Base-by-base conservation (phyloP, 2,888 invertebrate genomes). In the Volucella inflata region DNA sequence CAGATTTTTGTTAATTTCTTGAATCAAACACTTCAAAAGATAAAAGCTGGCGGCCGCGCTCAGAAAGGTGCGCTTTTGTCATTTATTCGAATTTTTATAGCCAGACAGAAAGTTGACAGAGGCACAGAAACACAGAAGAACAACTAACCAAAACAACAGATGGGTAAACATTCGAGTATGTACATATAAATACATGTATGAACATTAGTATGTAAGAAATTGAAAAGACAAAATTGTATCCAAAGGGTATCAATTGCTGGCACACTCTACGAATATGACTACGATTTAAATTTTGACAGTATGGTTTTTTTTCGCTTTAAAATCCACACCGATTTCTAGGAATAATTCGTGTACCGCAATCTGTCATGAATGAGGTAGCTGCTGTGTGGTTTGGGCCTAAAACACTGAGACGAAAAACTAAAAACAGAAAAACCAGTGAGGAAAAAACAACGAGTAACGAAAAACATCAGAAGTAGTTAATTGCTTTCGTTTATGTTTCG, bases 401-500 rank as follows among this genome's bases (percentile, higher is more conserved):
- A 74, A 82, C 71, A 59, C 65, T 79, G 78, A 48, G 30, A 48
- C 57, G 50, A 3, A 30, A 30, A 21, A 77, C 44, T 46, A 64
- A 16, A 51, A 42, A 42, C 16, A 50, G 50, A 51, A 14, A 44
- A 51, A 55, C 14, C 36, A 48, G 42, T 9, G 44, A 53, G 11
- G 21, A 11, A 40, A 46, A 55, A 57, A 65, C 8, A 14, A n/a
- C 40, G 17, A 0, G 60, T 44, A 51, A 53, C 11, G 51, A 51
- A 65, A 9, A 46, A 40, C 40, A 67, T 51, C 38, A 59, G 30
- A 59, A 50, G 40, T 42, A 74, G 79, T 83, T 83, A 83, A 83
- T 84, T 79, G 75, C 83, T 79, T 70, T 79, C 59, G 83, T 74
- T 84, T 84, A 84, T 84, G 79, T 84, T 84, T 84, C 70, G 74